Percentiles rank a stretch among this genome's conserved stretches.
Evolutionary conservation across 2,888 invertebrate genomes (phyloP).

Genomic region (Coronaproctus castanopsis): DNA sequence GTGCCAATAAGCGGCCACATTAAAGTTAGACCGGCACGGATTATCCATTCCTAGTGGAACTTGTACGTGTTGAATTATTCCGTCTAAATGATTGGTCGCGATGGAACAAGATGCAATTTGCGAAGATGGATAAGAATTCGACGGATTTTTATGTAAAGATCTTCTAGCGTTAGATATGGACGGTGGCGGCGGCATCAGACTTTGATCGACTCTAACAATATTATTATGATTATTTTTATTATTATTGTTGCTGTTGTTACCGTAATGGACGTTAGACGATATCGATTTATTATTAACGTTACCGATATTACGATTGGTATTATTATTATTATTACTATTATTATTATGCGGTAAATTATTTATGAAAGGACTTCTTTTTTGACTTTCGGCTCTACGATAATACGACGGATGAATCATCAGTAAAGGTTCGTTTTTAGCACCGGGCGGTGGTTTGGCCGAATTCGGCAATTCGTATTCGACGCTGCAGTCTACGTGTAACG

Average conservation of each 20-base stretch:
- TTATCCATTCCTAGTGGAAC: neutral
- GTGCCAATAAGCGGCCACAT: neutral
- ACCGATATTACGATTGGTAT: neutral
- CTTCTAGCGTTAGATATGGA: too few species aligned
- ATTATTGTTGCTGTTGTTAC: too few species aligned
- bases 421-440: slow-evolving; percentile 59
- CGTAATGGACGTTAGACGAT: neutral
- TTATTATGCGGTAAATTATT: slow-evolving; percentile 45
- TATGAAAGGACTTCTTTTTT: slow-evolving; percentile 59
- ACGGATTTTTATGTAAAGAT: neutral
- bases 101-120: neutral
- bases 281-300: neutral
- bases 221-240: too few species aligned
- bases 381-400: slow-evolving; percentile 67
- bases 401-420: slow-evolving; percentile 80
- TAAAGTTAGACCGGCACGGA: neutral
- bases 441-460: slow-evolving; percentile 69
- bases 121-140: neutral
- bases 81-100: neutral
- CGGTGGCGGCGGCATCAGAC: neutral
- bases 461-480: slow-evolving; percentile 79
- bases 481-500: slow-evolving; percentile 75
- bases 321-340: neutral
- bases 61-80: neutral
- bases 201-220: neutral